Percentiles rank a stretch among this genome's conserved stretches.
Conservation (phyloP, 2,888 invertebrate genomes). For the Seira ritae region DNA sequence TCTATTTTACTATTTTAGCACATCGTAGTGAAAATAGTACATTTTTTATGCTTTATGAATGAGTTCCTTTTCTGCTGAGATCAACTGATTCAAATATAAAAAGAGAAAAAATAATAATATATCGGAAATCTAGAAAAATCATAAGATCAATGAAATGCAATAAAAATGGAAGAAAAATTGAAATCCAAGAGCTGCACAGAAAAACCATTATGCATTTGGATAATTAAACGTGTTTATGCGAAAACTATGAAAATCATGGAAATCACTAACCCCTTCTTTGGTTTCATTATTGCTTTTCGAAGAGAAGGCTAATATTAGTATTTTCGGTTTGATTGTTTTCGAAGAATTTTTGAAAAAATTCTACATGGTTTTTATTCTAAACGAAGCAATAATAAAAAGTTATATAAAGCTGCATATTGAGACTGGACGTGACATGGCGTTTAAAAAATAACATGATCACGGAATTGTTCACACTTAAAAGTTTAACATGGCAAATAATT, state of each 20-base stretch:
- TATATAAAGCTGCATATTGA: not conserved
- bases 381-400: not conserved
- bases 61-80: constrained; percentile 24
- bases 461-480: not conserved
- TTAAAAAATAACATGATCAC: not conserved
- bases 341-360: not conserved
- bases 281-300: not conserved
- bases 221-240: not conserved
- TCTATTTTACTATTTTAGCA: constrained; percentile 28
- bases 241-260: not conserved
- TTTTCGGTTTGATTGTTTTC: not conserved
- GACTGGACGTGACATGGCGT: not conserved
- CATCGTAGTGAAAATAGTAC: not conserved
- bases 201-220: not conserved
- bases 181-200: not conserved
- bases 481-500: constrained; percentile 18
- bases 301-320: constrained; percentile 19
- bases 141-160: constrained; percentile 6
- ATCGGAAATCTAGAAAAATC: not conserved
- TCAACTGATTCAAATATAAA: constrained; percentile 17
- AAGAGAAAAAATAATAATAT: not conserved
- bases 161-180: not conserved
- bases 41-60: constrained; percentile 17
- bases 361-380: too few relatives aligned
- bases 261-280: constrained; percentile 34